These are phyloP conservation scores for Pegoplata infirma DNA, from an alignment of 2,888 invertebrate species.

Conservation along the genomic window DNA sequence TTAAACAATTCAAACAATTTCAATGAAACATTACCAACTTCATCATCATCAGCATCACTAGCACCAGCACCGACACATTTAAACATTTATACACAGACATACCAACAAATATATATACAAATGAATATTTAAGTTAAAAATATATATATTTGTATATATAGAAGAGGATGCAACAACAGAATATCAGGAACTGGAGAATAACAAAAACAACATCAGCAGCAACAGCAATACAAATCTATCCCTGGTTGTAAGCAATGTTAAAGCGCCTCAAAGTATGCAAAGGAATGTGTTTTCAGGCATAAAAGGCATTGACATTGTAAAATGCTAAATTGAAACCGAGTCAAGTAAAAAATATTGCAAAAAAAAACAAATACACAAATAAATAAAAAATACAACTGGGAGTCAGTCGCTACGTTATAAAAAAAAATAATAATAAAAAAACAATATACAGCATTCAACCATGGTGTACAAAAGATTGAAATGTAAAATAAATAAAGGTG, in stretches of 20 bases:
- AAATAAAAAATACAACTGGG: conserved; percentile 13
- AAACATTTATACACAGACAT: neutral
- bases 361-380: conserved; percentile 22
- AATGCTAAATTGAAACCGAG: conserved; percentile 65
- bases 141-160: conserved; percentile 12
- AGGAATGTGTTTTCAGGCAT: conserved; percentile 68
- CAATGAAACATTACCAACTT: conserved; percentile 64
- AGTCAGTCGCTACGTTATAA: conserved; percentile 28
- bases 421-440: conserved; percentile 22
- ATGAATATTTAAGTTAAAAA: conserved; percentile 57
- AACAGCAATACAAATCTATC: conserved; percentile 28
- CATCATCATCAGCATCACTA: conserved; percentile 32
- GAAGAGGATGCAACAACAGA: conserved; percentile 8
- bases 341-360: conserved; percentile 61
- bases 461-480: conserved; percentile 73
- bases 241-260: conserved; percentile 36
- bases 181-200: conserved; percentile 44
- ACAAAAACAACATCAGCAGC: conserved; percentile 20
- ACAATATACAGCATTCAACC: conserved; percentile 41
- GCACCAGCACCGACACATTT: neutral
- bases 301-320: conserved; percentile 74
- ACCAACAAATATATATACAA: conserved; percentile 34
- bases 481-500: conserved; percentile 76
- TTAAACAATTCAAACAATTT: conserved; percentile 66
- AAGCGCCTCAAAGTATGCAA: conserved; percentile 67